These are phyloP conservation scores for Aphelenchoides fujianensis DNA, from an alignment of 1,140 invertebrate genomes.

Conservation along the genomic window DNA sequence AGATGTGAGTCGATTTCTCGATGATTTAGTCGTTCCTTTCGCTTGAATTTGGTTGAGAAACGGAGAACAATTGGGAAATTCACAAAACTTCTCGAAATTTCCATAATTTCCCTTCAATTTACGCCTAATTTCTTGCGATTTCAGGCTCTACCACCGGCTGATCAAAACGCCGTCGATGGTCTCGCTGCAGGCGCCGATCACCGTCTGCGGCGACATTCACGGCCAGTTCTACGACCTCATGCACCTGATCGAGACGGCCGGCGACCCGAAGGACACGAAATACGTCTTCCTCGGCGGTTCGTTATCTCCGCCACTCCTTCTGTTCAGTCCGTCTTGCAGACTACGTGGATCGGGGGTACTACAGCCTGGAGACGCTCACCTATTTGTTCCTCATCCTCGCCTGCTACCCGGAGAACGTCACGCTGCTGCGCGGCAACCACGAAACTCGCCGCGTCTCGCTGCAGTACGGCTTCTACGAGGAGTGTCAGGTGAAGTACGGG, in stretches of 20 bases:
- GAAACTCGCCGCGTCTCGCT: constrained; percentile 94
- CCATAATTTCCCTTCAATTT: no score
- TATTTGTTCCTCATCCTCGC: constrained; percentile 92
- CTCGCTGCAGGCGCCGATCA: constrained; percentile 48
- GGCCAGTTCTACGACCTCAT: constrained; percentile 85
- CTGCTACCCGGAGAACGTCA: constrained; percentile 96
- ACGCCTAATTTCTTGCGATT: no score
- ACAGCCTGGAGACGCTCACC: constrained; percentile 97
- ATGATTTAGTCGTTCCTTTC: background rate
- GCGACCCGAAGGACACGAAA: constrained; percentile 69
- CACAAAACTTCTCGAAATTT: no score
- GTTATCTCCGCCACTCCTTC: constrained; percentile 28
- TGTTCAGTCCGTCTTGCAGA: constrained; percentile 63
- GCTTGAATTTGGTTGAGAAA: no score
- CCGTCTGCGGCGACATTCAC: constrained; percentile 59
- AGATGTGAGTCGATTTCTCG: constrained; percentile 43
- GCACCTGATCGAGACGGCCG: constrained; percentile 97
- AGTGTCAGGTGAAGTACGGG: constrained; percentile 62
- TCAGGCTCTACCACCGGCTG: constrained; percentile 47
- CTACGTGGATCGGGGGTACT: constrained; percentile 98
- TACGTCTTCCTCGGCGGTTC: constrained; percentile 52
- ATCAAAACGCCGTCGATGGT: constrained; percentile 47
- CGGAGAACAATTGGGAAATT: no score
- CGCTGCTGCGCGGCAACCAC: constrained; percentile 90
- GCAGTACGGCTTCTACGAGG: constrained; percentile 64